Conservation (phyloP, 2,113 vertebrate species). For the Merops nubicus region DNA sequence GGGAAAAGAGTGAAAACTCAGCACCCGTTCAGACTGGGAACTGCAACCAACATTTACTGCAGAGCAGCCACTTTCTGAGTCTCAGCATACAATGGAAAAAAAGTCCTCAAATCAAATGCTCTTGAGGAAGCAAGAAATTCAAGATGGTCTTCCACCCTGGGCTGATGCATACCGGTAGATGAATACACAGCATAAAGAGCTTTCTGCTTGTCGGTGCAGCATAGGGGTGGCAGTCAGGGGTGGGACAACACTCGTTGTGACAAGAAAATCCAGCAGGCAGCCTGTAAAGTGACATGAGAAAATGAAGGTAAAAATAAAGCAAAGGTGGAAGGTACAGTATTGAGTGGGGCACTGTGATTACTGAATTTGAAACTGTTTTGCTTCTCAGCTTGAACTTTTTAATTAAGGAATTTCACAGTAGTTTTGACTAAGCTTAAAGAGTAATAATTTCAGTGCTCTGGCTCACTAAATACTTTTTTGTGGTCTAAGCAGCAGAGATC, state of each 20-base stretch:
- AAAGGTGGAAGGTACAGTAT: not conserved
- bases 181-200: not conserved
- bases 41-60: not conserved
- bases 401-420: constrained; percentile 21
- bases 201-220: not conserved
- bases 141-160: not conserved
- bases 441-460: not conserved
- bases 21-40: not conserved
- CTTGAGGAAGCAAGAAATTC: constrained; percentile 5
- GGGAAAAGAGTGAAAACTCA: not conserved
- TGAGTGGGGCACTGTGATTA: not conserved
- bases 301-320: not conserved
- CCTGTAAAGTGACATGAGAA: not conserved
- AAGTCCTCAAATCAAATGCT: constrained; percentile 43
- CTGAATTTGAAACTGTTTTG: not conserved
- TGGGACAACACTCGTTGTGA: not conserved
- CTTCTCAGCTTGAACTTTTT: constrained; percentile 38
- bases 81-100: not conserved
- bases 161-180: not conserved
- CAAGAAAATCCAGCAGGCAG: not conserved
- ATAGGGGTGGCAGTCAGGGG: not conserved
- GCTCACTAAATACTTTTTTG: not conserved
- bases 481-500: not conserved
- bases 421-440: constrained; percentile 10
- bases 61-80: not conserved